A percentile compares a stretch with the other conserved stretches of the same genome.
Evolutionary conservation across 2,888 invertebrate species (phyloP).

Genomic region (Crossocerus cetratus): DNA sequence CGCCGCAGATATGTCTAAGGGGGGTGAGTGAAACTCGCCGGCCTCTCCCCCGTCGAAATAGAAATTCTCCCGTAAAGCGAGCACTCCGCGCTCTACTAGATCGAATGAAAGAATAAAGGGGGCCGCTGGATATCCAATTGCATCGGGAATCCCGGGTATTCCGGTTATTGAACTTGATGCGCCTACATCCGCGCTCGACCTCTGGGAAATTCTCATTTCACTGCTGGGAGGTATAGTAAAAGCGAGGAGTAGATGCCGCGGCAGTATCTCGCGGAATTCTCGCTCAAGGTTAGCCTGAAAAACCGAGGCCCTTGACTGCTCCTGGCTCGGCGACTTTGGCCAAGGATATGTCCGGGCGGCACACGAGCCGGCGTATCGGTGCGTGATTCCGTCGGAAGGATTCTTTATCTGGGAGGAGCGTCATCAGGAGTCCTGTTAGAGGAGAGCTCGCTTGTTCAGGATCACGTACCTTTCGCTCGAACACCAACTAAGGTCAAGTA

Average conservation of each 20-base stretch:
- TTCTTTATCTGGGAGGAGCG: not conserved
- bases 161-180: not conserved
- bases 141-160: not conserved
- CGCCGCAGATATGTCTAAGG: too few relatives aligned
- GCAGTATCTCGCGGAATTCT: too few relatives aligned
- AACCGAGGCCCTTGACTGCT: too few relatives aligned
- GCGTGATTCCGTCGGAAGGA: not conserved
- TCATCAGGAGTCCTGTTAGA: not conserved
- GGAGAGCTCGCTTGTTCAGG: conserved; percentile 22
- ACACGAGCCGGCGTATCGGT: not conserved
- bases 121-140: not conserved
- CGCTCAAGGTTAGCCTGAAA: too few relatives aligned
- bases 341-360: too few relatives aligned
- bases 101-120: too few relatives aligned
- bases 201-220: too few relatives aligned
- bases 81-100: too few relatives aligned
- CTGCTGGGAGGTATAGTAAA: too few relatives aligned
- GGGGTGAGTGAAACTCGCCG: not conserved
- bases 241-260: too few relatives aligned
- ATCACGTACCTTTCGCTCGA: conserved; percentile 35
- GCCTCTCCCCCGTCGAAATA: not conserved
- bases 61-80: not conserved
- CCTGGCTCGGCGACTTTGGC: too few relatives aligned
- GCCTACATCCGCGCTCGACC: too few relatives aligned
- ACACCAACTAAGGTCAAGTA: conserved; percentile 47